Base-by-base conservation (phyloP, 2,113 vertebrate genomes). In the Austrofundulus limnaeus region DNA sequence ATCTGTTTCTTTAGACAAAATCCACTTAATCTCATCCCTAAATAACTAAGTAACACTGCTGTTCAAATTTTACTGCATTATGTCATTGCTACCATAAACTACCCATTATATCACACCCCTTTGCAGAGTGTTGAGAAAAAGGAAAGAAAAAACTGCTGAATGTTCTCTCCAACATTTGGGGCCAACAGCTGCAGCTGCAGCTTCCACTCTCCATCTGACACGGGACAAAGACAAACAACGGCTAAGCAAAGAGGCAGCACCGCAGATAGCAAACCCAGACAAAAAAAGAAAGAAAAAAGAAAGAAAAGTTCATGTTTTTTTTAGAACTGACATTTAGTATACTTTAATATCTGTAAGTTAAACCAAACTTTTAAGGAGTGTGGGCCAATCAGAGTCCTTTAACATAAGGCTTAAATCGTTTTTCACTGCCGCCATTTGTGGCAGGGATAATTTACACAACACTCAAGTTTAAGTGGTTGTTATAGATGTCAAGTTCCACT, bases 131-230 rank as follows among this genome's bases (percentile, higher is more conserved):
- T n/a, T 52, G 3, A 48, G 2, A 48, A 23, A 54, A 6, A 14
- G 14, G 23, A 14, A 39, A 38, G 5, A 5, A 21, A 20, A 39
- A 39, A 56, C 19, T 39, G 53, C 53, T 56, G 53, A 21, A 56
- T 49, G 20, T 23, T 38, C 53, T 20, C n/a, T 38, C 19, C 11
- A 31, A 56, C 37, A 14, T 16, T 56, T 56, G 34, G 53, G 52
- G 37, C 13, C 9, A 14, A 56, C n/a, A 17, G n/a, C 51, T 38
- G 51, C 51, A 56, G 53, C 53, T 56, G 53, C 53, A 56, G 14
- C 34, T 23, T 55, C 37, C 11, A 16, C 20, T 38, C 52, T 24
- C 53, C 37, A 23, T 56, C 53, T 56, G 53, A 56, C 37, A 41
- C 14, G n/a, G 19, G 34, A 23, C 37, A 56, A 42, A 24, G 38